phyloP scores from a whole-genome alignment of 2,113 vertebrate genomes.

The Equus quagga region DNA sequence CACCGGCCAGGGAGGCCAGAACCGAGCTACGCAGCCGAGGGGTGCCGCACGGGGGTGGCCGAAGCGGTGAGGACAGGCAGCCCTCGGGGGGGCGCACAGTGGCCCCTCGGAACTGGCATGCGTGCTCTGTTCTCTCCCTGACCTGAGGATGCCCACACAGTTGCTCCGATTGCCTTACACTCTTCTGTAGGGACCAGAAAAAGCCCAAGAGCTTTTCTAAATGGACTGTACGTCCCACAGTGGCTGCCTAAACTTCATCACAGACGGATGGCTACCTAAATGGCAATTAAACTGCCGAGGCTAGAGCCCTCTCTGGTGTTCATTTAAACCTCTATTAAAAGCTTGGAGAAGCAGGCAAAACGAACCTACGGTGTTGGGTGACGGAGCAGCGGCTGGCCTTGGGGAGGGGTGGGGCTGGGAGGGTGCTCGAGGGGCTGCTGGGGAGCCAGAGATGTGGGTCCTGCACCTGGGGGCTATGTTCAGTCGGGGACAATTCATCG shows the following conservation, averaged over 20 bases:
- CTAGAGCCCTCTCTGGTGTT: background rate
- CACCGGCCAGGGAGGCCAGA: background rate
- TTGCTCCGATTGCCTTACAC: background rate
- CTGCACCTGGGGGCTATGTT: background rate
- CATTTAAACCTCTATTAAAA: background rate
- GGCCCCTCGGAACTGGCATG: background rate
- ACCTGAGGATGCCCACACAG: background rate
- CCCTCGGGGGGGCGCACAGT: background rate
- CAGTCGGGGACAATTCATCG: no score
- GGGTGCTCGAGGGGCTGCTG: fast-evolving
- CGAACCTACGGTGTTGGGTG: background rate
- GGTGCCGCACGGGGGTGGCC: fast-evolving
- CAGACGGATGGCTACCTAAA: background rate
- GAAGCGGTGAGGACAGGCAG: fast-evolving
- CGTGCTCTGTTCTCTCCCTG: background rate
- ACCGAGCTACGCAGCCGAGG: fast-evolving
- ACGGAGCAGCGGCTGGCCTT: background rate
- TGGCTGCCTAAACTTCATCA: background rate
- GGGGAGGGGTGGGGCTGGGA: background rate
- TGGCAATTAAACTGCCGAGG: background rate
- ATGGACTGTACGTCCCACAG: fast-evolving
- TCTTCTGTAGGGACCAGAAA: background rate
- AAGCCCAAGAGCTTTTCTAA: background rate
- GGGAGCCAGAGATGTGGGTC: background rate
- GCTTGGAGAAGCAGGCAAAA: background rate